Evolutionary conservation across 2,888 invertebrate species (phyloP), one percentile per base, ranked within the genome.

Genomic region (Temnothorax unifasciatus): DNA sequence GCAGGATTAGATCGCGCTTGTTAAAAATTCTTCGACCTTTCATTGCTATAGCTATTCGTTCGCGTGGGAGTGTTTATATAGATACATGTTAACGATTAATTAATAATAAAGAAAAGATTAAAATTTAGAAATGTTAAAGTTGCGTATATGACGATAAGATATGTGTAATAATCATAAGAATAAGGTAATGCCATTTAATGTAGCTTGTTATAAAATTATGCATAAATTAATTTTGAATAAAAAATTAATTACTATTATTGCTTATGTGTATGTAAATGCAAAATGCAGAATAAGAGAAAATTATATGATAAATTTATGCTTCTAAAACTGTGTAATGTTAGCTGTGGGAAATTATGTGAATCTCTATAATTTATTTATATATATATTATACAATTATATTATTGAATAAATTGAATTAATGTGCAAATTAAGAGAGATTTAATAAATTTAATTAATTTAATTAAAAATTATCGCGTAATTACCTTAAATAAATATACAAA

Each of bases 361-460:
- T 59, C 44, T 74, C 44, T 61, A 61, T 15, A 21, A 61, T 13
- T 15, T 44, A 61, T 47, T 44, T 61, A 75, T 63, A 44, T 63
- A 44, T 61, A 75, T 63, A 44, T 21, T 54, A 21, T n/a, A 52
- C 9, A 54, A 54, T 21, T 21, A 54, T 29, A 61, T 63, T 76
- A 63, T 47, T 50, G 21, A 38, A 68, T 54, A n/a, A 77, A 68
- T 66, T 68, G 21, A 29, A 68, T 54, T 77, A 41, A 41, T 25
- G 29, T 77, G 29, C 25, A 54, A 54, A 54, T 54, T 57, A 77
- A 77, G 41, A 44, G 29, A 66, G 8, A 68, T 68, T 69, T 69
- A 79, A 79, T 69, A 38, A 79, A 59, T 79, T 79, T 47, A 21
- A 50, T 52, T n/a, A 75, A 63, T 75, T 63, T 59, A 79, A 68